Conservation (phyloP, 2,888 invertebrate genomes). For the Monochamus alternatus region DNA sequence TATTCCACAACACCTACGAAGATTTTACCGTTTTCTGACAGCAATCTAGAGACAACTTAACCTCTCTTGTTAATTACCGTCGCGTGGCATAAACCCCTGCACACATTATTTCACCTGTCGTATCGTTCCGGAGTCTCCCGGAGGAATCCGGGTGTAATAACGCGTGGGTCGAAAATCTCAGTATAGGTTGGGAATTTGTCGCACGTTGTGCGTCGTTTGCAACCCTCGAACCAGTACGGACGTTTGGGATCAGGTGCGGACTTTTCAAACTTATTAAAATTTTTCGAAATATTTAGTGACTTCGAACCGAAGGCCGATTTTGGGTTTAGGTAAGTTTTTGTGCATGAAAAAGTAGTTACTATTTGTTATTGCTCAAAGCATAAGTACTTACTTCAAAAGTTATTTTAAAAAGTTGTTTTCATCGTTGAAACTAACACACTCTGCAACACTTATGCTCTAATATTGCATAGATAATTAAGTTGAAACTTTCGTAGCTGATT, state of each 20-base stretch:
- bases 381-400: no score
- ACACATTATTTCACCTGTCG: conserved; percentile 39
- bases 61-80: conserved; percentile 9
- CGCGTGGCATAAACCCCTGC: conserved; percentile 8
- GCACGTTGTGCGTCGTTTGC: conserved; percentile 38
- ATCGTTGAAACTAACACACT: no score
- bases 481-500: no score
- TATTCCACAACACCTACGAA: no score
- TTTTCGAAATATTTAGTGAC: not conserved
- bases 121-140: conserved; percentile 41
- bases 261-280: not conserved
- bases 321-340: not conserved
- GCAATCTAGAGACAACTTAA: conserved; percentile 3
- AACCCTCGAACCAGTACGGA: conserved; percentile 24
- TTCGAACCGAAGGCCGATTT: not conserved
- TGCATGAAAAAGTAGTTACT: not conserved
- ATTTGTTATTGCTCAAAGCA: no score
- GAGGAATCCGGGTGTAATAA: conserved; percentile 43
- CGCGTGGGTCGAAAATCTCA: conserved; percentile 46
- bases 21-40: no score
- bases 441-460: no score
- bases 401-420: no score
- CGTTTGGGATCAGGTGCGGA: conserved; percentile 12
- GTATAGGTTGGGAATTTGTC: conserved; percentile 45
- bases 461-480: no score